Conservation (phyloP, 1,140 invertebrate species). For the Alviniconcha marisindica region DNA sequence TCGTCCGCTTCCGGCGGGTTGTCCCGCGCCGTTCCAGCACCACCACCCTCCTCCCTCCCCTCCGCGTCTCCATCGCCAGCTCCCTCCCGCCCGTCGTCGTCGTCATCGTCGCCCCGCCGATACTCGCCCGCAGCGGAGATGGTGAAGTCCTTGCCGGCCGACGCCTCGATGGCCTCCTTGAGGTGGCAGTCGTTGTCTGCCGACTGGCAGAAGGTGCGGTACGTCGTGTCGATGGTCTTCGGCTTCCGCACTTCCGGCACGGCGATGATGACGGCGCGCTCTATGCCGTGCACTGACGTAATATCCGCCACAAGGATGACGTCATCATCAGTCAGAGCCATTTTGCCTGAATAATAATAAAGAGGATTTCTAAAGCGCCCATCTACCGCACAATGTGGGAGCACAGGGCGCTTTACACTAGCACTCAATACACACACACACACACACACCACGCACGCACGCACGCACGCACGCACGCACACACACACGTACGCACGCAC, state of each 20-base stretch:
- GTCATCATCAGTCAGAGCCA: not conserved
- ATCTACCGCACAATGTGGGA: too few species aligned
- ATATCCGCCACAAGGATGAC: conserved; percentile 1
- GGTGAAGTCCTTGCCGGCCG: not conserved
- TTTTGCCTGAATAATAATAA: not conserved
- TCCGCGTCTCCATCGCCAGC: too few species aligned
- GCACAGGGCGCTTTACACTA: too few species aligned
- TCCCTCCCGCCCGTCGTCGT: too few species aligned
- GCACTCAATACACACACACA: too few species aligned
- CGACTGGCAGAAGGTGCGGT: not conserved
- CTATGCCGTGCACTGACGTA: not conserved
- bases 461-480: too few species aligned
- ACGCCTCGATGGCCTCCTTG: not conserved
- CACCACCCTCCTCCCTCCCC: too few species aligned
- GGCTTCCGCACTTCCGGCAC: not conserved
- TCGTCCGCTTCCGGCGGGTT: too few species aligned
- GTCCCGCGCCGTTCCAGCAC: too few species aligned
- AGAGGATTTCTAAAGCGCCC: too few species aligned
- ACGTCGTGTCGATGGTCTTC: not conserved
- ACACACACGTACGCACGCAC: too few species aligned
- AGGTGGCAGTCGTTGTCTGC: not conserved
- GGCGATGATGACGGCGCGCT: not conserved
- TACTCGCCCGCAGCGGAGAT: not conserved
- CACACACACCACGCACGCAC: too few species aligned
- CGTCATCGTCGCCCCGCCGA: not conserved